These are phyloP conservation scores for Origma solitaria DNA, from an alignment of 2,113 vertebrate species.

Conservation along the genomic window DNA sequence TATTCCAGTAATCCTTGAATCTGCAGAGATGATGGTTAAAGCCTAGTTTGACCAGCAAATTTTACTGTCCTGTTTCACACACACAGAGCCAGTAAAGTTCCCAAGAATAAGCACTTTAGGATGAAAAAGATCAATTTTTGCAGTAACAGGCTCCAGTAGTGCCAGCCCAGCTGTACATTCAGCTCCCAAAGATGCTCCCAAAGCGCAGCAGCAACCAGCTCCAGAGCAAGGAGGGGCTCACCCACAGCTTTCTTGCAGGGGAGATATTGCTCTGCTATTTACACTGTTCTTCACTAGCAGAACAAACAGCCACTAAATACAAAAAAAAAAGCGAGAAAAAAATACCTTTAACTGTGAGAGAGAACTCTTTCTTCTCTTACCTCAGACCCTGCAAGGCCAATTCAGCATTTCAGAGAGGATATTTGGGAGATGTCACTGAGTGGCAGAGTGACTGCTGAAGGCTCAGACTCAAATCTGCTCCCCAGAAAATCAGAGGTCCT, in stretches of 20 bases:
- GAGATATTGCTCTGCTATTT: neutral
- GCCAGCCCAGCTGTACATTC: neutral
- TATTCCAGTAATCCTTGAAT: neutral
- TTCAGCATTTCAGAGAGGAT: rapidly evolving
- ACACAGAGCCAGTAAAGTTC: neutral
- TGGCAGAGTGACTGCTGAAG: neutral
- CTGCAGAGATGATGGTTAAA: neutral
- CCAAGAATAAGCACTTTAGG: neutral
- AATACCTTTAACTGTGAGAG: neutral
- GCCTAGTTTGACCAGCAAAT: neutral
- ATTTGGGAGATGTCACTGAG: rapidly evolving
- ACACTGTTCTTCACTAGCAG: neutral
- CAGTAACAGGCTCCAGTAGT: neutral
- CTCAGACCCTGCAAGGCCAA: neutral
- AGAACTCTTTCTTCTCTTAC: neutral
- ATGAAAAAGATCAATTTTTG: neutral
- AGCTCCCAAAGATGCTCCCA: neutral
- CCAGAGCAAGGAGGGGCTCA: neutral
- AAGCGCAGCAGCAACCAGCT: neutral
- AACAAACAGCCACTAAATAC: neutral
- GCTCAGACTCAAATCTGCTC: neutral
- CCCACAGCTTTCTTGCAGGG: neutral
- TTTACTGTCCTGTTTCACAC: neutral
- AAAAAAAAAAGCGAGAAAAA: rapidly evolving
- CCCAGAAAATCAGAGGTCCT: neutral